A percentile compares a stretch with the other conserved stretches of the same genome.
Evolutionary conservation across 2,797 vertebrate species (phyloP).

Genomic region (Tadarida brasiliensis): DNA sequence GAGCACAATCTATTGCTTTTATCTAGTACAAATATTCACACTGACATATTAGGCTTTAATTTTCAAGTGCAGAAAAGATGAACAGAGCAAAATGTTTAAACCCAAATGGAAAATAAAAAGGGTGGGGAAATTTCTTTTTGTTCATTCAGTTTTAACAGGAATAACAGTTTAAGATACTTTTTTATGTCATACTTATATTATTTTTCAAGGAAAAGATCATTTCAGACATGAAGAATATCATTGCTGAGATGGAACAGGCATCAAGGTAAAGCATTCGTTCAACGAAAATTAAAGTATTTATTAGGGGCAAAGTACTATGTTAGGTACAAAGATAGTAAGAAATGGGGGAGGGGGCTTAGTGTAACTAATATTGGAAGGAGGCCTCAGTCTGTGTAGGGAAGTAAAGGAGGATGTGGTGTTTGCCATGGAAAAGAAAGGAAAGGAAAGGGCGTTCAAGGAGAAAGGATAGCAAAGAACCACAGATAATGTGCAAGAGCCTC

Average conservation of each 20-base stretch:
- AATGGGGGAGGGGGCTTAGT: not conserved
- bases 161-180: constrained; percentile 71
- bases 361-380: constrained; percentile 22
- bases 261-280: constrained; percentile 86
- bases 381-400: not conserved
- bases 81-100: constrained; percentile 59
- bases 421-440: not conserved
- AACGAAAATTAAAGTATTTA: constrained; percentile 35
- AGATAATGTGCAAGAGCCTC: not conserved
- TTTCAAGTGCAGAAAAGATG: not conserved
- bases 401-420: not conserved
- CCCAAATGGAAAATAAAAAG: constrained; percentile 54
- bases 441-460: not conserved
- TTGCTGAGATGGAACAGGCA: constrained; percentile 88
- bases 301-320: not conserved
- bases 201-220: constrained; percentile 90
- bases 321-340: not conserved
- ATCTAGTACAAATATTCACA: not conserved
- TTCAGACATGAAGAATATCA: constrained; percentile 87
- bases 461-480: not conserved
- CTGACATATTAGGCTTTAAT: constrained; percentile 15
- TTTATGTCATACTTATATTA: constrained; percentile 77
- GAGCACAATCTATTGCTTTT: constrained; percentile 35
- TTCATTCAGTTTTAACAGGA: constrained; percentile 70
- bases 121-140: constrained; percentile 29